Conservation (phyloP, 2,888 invertebrate species). For the Dicyrtomina minuta region DNA sequence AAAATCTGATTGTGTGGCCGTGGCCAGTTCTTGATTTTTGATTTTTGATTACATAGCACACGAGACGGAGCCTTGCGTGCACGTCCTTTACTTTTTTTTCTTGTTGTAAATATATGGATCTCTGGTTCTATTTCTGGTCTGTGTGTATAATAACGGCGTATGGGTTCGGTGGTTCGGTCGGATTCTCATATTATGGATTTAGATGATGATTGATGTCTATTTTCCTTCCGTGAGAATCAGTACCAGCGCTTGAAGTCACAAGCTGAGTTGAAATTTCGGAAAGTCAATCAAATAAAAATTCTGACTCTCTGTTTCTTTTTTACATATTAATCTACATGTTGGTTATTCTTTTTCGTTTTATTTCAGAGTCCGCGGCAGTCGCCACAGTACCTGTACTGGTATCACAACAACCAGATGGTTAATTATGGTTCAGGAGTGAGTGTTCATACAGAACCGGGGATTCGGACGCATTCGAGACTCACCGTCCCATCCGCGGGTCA, state of each 20-base stretch:
- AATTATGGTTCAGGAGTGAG: conserved; percentile 72
- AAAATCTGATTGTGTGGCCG: too few species aligned
- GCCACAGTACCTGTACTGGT: conserved; percentile 93
- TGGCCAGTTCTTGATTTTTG: too few species aligned
- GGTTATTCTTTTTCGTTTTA: neutral
- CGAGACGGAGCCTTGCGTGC: neutral
- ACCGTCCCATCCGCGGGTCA: conserved; percentile 50
- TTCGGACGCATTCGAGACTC: conserved; percentile 69
- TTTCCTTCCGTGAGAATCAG: neutral
- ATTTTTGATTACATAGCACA: neutral
- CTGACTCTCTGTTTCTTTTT: conserved; percentile 10
- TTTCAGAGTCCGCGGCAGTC: neutral
- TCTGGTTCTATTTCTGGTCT: neutral
- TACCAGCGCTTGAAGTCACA: neutral
- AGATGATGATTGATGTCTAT: neutral
- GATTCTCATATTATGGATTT: neutral
- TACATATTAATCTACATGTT: neutral
- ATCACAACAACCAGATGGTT: conserved; percentile 90
- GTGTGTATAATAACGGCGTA: too few species aligned
- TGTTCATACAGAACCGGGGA: conserved; percentile 76
- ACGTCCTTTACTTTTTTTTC: neutral
- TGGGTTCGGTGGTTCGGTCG: too few species aligned
- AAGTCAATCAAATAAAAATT: neutral
- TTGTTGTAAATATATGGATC: neutral
- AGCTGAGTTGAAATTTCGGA: neutral